phyloP scores from a whole-genome alignment of 1,140 invertebrate genomes.

The Ericerus pela region DNA sequence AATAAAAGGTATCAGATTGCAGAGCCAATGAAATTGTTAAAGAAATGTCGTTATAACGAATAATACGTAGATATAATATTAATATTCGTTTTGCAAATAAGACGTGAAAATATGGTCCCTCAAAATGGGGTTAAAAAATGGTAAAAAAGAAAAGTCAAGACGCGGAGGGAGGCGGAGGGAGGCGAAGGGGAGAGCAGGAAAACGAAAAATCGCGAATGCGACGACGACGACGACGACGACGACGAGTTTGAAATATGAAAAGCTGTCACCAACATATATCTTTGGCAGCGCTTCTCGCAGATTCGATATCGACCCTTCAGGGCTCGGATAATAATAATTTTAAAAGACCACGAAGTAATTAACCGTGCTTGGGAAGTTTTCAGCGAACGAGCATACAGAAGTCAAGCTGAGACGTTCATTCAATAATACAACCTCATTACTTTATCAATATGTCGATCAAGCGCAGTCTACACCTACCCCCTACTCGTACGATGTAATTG shows the following conservation, averaged over 20 bases:
- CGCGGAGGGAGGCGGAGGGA: too few relatives aligned
- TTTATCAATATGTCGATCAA: constrained; percentile 9
- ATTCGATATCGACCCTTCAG: constrained; percentile 5
- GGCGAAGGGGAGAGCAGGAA: too few relatives aligned
- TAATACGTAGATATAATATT: too few relatives aligned
- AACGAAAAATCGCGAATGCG: too few relatives aligned
- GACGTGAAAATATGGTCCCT: too few relatives aligned
- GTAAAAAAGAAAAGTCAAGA: too few relatives aligned
- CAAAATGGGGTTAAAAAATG: too few relatives aligned
- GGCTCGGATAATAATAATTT: too few relatives aligned
- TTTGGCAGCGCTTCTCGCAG: not conserved
- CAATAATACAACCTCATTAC: constrained; percentile 11
- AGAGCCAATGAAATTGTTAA: too few relatives aligned
- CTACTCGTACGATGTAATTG: not conserved
- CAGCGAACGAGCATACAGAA: constrained; percentile 2
- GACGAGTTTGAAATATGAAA: not conserved
- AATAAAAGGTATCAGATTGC: too few relatives aligned
- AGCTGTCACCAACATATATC: constrained; percentile 5
- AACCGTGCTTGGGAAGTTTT: constrained; percentile 9
- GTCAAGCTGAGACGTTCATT: constrained; percentile 7
- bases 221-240: not conserved
- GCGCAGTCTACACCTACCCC: not conserved
- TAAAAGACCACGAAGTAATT: constrained; percentile 11
- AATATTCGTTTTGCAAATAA: too few relatives aligned
- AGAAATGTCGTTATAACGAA: too few relatives aligned